These are phyloP conservation scores for Delia radicum DNA, from an alignment of 1,140 invertebrate species.

Conservation along the genomic window DNA sequence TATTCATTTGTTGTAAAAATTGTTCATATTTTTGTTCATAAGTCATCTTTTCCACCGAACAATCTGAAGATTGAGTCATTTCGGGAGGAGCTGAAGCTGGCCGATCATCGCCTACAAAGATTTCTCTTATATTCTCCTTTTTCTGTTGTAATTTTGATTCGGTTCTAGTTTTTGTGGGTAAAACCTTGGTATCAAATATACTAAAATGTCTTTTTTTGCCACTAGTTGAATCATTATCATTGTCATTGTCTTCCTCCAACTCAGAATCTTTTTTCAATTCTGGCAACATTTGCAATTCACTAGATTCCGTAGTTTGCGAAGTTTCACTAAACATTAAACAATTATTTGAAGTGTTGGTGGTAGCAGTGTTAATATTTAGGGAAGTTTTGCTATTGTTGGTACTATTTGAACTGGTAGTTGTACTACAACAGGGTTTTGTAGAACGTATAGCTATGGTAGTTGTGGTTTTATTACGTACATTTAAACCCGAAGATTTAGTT, in stretches of 20 bases:
- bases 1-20: constrained; percentile 52
- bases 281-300: constrained; percentile 16
- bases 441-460: not conserved
- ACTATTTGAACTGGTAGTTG: not conserved
- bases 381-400: not conserved
- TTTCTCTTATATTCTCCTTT: constrained; percentile 74
- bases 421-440: not conserved
- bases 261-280: not conserved
- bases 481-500: constrained; percentile 24
- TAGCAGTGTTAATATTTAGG: not conserved
- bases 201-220: constrained; percentile 54
- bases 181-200: constrained; percentile 69
- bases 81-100: constrained; percentile 67
- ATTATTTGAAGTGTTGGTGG: no score
- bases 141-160: constrained; percentile 75
- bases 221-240: constrained; percentile 62
- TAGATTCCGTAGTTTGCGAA: constrained; percentile 34
- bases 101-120: constrained; percentile 69
- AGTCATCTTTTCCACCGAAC: constrained; percentile 29
- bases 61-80: constrained; percentile 32
- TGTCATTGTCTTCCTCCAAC: not conserved
- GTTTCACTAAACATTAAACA: constrained; percentile 45
- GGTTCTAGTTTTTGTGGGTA: constrained; percentile 73
- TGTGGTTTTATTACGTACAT: not conserved
- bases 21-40: constrained; percentile 53